Conservation (phyloP, 2,888 invertebrate genomes). For the Aporophyla nigra region DNA sequence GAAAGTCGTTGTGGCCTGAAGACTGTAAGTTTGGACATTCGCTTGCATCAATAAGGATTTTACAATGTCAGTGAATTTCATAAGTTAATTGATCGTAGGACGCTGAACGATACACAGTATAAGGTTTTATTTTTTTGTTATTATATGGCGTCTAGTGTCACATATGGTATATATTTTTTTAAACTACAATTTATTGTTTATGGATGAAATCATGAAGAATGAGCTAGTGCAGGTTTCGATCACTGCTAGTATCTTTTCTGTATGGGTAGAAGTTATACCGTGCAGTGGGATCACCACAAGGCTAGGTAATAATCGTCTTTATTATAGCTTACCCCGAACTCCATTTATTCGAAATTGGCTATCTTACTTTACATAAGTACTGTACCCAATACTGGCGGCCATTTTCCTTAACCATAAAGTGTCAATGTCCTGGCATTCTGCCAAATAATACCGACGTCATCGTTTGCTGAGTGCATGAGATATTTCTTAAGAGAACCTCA, state of each 20-base stretch:
- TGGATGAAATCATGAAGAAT: neutral
- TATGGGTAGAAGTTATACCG: neutral
- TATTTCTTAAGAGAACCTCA: conserved; percentile 46
- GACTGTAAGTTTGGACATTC: neutral
- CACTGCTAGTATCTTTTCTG: neutral
- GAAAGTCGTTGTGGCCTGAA: neutral
- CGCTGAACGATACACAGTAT: too few relatives aligned
- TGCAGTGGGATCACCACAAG: neutral
- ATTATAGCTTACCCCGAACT: conserved; percentile 13
- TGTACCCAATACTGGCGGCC: conserved; percentile 44
- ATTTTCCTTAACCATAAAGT: conserved; percentile 52
- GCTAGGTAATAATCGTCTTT: conserved; percentile 27
- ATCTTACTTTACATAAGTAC: conserved; percentile 45
- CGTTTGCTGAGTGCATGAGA: conserved; percentile 26
- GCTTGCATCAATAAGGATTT: neutral
- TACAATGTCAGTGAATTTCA: neutral
- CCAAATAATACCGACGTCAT: conserved; percentile 36
- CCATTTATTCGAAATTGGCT: conserved; percentile 48
- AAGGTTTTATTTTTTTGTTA: too few relatives aligned
- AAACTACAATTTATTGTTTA: neutral
- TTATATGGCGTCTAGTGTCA: too few relatives aligned
- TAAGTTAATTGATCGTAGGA: neutral
- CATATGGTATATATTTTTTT: neutral
- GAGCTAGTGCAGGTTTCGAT: neutral
- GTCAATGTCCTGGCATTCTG: conserved; percentile 44